Percentiles rank a stretch among this genome's conserved stretches.
phyloP scores from a whole-genome alignment of 2,113 vertebrate genomes.

The Galeopterus variegatus region DNA sequence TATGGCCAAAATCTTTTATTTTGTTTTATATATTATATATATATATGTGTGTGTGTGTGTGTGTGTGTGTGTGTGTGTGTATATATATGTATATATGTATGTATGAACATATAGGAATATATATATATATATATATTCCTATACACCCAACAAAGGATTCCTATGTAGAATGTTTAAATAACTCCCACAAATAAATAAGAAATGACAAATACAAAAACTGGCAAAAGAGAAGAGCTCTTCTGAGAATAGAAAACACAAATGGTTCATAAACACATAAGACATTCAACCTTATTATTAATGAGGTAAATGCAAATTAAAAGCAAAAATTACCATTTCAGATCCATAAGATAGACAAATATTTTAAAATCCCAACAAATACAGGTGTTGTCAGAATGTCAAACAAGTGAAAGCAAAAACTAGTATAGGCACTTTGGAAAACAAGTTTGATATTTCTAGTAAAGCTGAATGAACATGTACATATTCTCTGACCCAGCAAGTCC shows the following conservation, averaged over 20 bases:
- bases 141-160: background rate
- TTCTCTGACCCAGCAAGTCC: background rate
- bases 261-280: background rate
- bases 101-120: background rate
- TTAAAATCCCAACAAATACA: conserved; percentile 10
- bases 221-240: background rate
- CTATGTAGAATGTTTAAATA: background rate
- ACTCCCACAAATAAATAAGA: background rate
- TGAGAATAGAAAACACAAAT: background rate
- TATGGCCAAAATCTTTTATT: too few species aligned
- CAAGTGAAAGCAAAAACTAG: background rate
- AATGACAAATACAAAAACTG: background rate
- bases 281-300: background rate
- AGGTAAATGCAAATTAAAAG: background rate
- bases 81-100: background rate
- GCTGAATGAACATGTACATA: background rate
- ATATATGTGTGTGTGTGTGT: background rate
- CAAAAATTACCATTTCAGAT: conserved; percentile 26
- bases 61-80: background rate
- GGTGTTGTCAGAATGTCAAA: conserved; percentile 3
- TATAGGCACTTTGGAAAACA: background rate
- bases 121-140: too few species aligned
- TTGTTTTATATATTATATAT: too few species aligned
- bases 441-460: background rate
- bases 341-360: background rate